These are phyloP conservation scores for Aurelia sp. DNA, from an alignment of 30 jellyfish, hydroid and myxozoan genomes.

Conservation along the genomic window DNA sequence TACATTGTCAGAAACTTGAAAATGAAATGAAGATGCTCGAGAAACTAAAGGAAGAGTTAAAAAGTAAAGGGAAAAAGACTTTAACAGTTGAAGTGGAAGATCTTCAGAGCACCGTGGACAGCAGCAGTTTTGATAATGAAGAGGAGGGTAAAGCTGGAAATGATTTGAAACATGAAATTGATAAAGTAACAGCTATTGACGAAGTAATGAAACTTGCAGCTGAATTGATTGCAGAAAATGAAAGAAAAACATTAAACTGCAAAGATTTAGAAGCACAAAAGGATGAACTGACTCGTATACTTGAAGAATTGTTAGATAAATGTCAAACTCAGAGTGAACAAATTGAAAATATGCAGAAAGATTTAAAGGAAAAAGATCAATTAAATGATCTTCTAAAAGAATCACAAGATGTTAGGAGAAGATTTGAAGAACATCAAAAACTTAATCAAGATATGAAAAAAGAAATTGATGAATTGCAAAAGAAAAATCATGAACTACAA, in stretches of 20 bases:
- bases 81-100: constrained; percentile 38
- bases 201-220: constrained; percentile 69
- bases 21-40: constrained; percentile 2
- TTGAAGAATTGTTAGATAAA: constrained; percentile 49
- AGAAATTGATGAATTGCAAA: too few relatives aligned
- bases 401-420: neutral
- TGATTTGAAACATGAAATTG: constrained; percentile 60
- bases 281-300: constrained; percentile 34
- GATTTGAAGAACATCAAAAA: neutral
- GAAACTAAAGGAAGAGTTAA: constrained; percentile 34
- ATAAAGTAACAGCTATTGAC: constrained; percentile 51
- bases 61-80: constrained; percentile 34
- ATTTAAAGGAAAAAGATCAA: neutral
- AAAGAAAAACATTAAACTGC: constrained; percentile 12
- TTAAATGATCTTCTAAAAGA: neutral
- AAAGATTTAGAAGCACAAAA: constrained; percentile 29
- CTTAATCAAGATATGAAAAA: too few relatives aligned
- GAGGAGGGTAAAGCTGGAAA: neutral
- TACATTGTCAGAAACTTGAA: neutral
- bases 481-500: too few relatives aligned
- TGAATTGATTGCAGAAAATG: constrained; percentile 56
- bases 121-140: neutral
- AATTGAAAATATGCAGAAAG: constrained; percentile 12
- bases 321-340: constrained; percentile 25
- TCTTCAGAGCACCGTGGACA: constrained; percentile 29